Base-by-base conservation (phyloP, 2,113 vertebrate species). In the Hyaena hyaena region DNA sequence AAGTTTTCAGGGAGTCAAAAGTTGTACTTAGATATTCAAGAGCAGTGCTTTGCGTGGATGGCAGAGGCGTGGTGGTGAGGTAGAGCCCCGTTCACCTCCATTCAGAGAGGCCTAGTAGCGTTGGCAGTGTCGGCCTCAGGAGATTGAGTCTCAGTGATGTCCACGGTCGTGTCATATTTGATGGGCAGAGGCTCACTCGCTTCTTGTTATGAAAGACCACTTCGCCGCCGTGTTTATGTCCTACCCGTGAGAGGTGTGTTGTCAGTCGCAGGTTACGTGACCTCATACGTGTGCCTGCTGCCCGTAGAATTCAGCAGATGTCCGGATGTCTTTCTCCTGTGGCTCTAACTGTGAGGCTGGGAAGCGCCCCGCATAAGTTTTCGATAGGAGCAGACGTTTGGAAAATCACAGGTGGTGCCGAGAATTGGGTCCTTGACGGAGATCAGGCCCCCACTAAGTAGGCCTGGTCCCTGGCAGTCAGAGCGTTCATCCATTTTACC, bases 81-180 rank as follows among this genome's bases (percentile, higher is more conserved):
- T 3, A 19, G 24, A 8, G 53, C 19, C 48, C 33, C 1, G 1
- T 4, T 11, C 11, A 10, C 8, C 39, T 33, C 11, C 61, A 7
- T 11, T 1, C 11, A 0, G 23, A 16, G 11, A 0, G 11, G n/a
- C 19, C 1, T 39, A 39, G 39, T 39, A 26, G 63, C 10, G 33
- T 17, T 3, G 0, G 2, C 2, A n/a, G 1, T 4, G 14, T 45
- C 21, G 0, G 73, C 8, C 65, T 69, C 35, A 11, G 63, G 16
- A 33, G 12, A 23, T 1, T 2, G 28, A 33, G 28, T 17, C 76
- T 11, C 10, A 2, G 11, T 0, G 5, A 7, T 0, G 19, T 28
- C 77, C 2, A 48, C 23, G 1, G 7, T 69, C 3, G 0, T 0
- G 2, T 2, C 1, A n/a, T 0, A 0, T 39, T 6, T 16, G 45